Evolutionary conservation across 2,113 vertebrate genomes (phyloP).

Genomic region (Chaetorhynchus papuensis): DNA sequence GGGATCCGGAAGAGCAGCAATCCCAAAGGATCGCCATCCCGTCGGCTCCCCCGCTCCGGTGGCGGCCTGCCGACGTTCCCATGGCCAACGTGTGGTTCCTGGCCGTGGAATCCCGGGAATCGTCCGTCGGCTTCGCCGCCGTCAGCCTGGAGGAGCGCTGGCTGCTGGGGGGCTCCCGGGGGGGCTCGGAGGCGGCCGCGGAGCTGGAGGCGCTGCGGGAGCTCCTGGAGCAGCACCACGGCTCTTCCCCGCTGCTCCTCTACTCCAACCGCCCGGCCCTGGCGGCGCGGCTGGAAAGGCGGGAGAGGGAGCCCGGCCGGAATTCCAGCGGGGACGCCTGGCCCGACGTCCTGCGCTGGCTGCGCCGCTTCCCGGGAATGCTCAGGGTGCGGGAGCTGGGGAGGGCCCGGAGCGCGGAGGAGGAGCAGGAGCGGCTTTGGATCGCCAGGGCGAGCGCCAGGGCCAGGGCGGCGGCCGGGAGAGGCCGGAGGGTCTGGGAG

Average conservation of each 20-base stretch:
- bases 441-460: accelerated
- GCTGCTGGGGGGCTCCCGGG: not conserved
- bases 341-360: not conserved
- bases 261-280: not conserved
- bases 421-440: not conserved
- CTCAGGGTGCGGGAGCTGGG: not conserved
- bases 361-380: not conserved
- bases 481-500: not conserved
- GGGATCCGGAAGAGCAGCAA: not conserved
- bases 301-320: not conserved
- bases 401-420: no score
- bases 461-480: not conserved
- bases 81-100: not conserved
- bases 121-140: not conserved
- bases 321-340: not conserved
- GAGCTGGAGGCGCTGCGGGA: not conserved
- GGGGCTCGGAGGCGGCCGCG: accelerated
- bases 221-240: not conserved
- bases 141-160: not conserved
- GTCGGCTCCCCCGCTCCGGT: accelerated
- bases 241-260: not conserved
- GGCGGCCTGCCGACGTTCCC: not conserved
- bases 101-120: not conserved
- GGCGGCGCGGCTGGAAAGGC: not conserved
- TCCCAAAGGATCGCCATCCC: not conserved